Base-by-base conservation (phyloP, 1,140 invertebrate genomes). In the Rhagoletis pomonella region DNA sequence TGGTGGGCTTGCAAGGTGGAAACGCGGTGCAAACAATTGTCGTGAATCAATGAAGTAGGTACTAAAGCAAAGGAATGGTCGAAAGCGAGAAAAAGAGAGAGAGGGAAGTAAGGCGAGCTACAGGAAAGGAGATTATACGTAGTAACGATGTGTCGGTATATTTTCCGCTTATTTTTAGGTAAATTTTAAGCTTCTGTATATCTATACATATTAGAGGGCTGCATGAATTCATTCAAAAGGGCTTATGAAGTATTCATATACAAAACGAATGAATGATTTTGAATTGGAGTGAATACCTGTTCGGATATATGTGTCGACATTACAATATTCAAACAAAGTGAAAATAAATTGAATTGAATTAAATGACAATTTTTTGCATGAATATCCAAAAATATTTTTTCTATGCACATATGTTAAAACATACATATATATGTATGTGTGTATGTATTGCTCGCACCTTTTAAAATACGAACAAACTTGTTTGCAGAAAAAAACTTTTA, bases 1-100 rank as follows among this genome's bases (percentile, higher is more conserved):
- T 92, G 6, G 91, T 92, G 42, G 91, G 91, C 1, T 87, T 92
- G 17, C 81, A 87, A 10, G 47, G n/a, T 3, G 6, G 17, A 4
- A 81, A 81, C 55, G 73, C 47, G n/a, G 73, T 81, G 50, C 73
- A 81, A 55, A 81, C 73, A 19, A 81, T 81, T 44, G 73, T 81
- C 5, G 73, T 81, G 47, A 50, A 81, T 81, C 73, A 81, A 19
- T 81, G 19, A 81, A 73, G 44, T 7, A 4, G 29, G 29, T 6
- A 29, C 3, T 10, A 42, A 3, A 59, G 44, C 14, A 50, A 85
- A 14, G 44, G 44, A 50, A n/a, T n/a, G n/a, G n/a, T n/a, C n/a
- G n/a, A n/a, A 58, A 67, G 29, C 12, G 10, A 62, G 69, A 62
- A 50, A 69, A 58, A 12, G 44, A 77, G 58, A 2, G 14, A 12